Conservation (phyloP, 2,888 invertebrate genomes). For the Andricus curvator region DNA sequence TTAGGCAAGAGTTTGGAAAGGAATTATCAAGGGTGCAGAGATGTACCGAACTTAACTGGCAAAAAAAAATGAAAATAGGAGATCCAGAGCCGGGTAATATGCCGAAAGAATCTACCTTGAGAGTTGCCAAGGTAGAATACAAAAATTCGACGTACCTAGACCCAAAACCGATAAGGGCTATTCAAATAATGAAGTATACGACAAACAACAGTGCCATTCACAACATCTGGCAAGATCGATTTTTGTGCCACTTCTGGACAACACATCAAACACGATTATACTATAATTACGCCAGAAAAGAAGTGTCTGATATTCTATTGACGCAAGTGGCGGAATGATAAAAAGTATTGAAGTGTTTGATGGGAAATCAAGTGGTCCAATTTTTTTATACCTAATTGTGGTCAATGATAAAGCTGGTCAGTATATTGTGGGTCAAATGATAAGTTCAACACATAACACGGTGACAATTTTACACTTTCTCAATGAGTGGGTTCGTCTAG, state of each 20-base stretch:
- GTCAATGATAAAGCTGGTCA: too few species aligned
- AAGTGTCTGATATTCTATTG: not conserved
- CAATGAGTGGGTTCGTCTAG: too few species aligned
- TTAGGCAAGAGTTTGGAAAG: too few species aligned
- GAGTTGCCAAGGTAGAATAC: not conserved
- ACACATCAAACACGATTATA: not conserved
- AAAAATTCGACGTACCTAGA: not conserved
- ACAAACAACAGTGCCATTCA: slow-evolving; percentile 4
- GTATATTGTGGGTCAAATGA: too few species aligned
- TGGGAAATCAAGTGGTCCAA: not conserved
- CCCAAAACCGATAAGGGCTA: not conserved
- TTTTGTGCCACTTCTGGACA: not conserved
- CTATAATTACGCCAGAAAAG: not conserved
- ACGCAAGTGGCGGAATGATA: not conserved
- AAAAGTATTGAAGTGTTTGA: not conserved
- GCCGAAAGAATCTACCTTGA: slow-evolving; percentile 10
- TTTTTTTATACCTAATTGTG: not conserved
- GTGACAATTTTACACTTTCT: too few species aligned
- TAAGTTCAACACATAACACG: too few species aligned
- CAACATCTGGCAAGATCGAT: slow-evolving; percentile 3
- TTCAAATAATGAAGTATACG: slow-evolving; percentile 14
- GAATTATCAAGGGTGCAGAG: not conserved
- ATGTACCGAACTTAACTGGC: not conserved
- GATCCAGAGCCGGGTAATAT: not conserved
- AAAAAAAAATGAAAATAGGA: not conserved